Evolutionary conservation across 2,888 invertebrate species (phyloP).

Genomic region (Euzophera pinguis): DNA sequence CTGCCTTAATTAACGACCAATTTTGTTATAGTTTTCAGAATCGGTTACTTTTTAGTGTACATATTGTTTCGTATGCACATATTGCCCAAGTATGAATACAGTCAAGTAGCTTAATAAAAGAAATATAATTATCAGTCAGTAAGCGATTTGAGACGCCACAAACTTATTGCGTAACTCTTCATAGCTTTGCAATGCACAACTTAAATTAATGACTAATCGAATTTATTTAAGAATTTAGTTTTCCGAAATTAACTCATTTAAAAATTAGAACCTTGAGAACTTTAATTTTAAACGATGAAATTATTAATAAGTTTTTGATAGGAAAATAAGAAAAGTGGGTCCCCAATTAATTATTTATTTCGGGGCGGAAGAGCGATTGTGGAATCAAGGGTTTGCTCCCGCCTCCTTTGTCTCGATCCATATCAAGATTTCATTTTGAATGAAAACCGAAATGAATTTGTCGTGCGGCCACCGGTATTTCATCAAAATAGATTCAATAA

Average conservation of each 20-base stretch:
- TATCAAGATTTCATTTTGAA: conserved; percentile 12
- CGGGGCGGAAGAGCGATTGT: conserved; percentile 11
- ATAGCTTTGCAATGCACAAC: background rate
- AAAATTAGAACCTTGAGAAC: conserved; percentile 1
- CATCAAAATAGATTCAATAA: conserved; percentile 10
- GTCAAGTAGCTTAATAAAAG: no score
- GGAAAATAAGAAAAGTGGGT: conserved; percentile 11
- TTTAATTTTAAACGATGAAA: conserved; percentile 4
- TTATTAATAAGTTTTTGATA: conserved; percentile 12
- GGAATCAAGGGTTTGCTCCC: conserved; percentile 14
- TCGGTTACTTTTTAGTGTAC: no score
- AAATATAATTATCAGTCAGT: no score
- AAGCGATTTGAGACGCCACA: no score
- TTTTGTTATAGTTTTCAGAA: no score
- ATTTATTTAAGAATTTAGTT: no score
- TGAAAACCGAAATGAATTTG: conserved; percentile 11
- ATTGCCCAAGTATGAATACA: no score
- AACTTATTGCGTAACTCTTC: background rate
- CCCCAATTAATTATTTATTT: conserved; percentile 17
- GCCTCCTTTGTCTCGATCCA: conserved; percentile 9
- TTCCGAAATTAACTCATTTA: background rate
- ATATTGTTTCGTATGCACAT: no score
- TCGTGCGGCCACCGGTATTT: conserved; percentile 2
- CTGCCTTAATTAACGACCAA: no score
- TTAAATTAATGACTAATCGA: background rate